Evolutionary conservation across 2,113 vertebrate species (phyloP).

Genomic region (Halichoerus grypus): DNA sequence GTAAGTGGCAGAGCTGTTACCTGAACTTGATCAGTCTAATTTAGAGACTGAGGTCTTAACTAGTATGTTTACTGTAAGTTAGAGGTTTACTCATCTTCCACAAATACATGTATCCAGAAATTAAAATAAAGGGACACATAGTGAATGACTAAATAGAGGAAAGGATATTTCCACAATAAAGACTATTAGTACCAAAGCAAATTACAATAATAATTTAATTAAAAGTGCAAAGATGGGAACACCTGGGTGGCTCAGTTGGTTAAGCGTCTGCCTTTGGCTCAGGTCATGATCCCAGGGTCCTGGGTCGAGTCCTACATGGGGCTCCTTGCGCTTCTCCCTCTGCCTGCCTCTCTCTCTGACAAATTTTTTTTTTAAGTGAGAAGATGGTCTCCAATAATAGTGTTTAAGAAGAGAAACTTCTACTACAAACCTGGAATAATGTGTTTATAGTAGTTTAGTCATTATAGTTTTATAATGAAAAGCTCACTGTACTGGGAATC

Average conservation of each 20-base stretch:
- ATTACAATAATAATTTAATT: constrained; percentile 22
- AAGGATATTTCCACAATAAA: background rate
- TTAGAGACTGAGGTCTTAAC: constrained; percentile 14
- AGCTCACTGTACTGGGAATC: background rate
- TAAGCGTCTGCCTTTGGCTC: no score
- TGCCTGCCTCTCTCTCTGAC: no score
- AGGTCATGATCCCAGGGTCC: no score
- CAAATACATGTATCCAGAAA: background rate
- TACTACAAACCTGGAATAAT: background rate
- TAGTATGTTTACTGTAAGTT: background rate
- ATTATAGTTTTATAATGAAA: background rate
- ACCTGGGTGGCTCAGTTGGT: no score
- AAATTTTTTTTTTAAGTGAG: background rate
- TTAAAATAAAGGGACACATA: background rate
- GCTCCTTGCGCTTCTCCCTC: no score
- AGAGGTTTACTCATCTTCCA: background rate
- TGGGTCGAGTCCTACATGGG: no score
- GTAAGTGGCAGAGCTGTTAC: background rate
- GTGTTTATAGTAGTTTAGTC: background rate
- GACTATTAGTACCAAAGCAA: background rate
- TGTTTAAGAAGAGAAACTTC: constrained; percentile 18
- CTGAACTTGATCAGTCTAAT: background rate
- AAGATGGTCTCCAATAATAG: background rate
- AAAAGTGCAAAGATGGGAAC: background rate
- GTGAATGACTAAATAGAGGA: background rate